Conservation (phyloP, 2,797 vertebrate species). For the Decapterus maruadsi region DNA sequence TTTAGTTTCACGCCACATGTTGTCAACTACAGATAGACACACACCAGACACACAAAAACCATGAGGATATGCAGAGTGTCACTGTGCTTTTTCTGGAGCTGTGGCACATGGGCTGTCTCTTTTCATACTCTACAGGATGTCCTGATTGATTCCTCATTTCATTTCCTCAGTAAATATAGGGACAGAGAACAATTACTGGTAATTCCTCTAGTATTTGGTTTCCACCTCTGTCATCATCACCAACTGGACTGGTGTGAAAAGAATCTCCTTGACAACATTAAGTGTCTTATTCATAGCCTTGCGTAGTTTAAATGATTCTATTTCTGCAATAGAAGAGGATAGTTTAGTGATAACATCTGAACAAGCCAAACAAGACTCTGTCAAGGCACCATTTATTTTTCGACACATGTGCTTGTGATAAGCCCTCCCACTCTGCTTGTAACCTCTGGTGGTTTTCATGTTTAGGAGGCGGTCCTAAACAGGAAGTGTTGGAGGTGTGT, state of each 20-base stretch:
- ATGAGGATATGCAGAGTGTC: too few relatives aligned
- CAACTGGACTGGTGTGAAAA: not conserved
- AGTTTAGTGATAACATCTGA: too few relatives aligned
- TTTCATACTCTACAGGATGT: not conserved
- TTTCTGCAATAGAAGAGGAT: too few relatives aligned
- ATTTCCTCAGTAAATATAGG: not conserved
- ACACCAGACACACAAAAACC: not conserved
- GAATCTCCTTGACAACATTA: constrained; percentile 1
- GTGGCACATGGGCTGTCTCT: not conserved
- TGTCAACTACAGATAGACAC: not conserved
- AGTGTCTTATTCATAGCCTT: not conserved
- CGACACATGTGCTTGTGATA: not conserved
- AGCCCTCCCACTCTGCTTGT: too few relatives aligned
- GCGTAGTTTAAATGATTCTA: not conserved
- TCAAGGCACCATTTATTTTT: not conserved
- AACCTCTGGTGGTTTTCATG: too few relatives aligned
- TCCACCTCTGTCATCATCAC: not conserved
- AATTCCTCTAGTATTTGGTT: not conserved
- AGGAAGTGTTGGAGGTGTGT: too few relatives aligned
- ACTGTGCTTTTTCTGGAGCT: constrained; percentile 5
- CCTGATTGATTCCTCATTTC: not conserved
- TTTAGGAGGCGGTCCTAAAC: too few relatives aligned
- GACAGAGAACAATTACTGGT: not conserved
- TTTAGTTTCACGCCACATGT: constrained; percentile 20
- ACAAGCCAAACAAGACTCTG: not conserved